Conservation (phyloP, 2,797 vertebrate species). For the Esox lucius region DNA sequence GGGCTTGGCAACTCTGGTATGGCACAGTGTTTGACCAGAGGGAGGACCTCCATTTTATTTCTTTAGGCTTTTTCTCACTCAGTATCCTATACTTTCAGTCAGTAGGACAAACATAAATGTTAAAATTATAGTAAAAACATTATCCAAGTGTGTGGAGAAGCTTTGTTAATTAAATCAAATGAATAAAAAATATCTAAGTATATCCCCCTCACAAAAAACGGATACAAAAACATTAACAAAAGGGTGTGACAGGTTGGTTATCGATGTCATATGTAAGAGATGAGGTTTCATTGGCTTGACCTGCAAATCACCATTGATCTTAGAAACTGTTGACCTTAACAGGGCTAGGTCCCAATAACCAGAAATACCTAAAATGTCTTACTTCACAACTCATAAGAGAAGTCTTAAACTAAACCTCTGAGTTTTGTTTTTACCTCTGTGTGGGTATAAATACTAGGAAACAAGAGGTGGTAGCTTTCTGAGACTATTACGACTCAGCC, state of each 20-base stretch:
- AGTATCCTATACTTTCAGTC: constrained; percentile 71
- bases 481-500: constrained; percentile 43
- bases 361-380: constrained; percentile 45
- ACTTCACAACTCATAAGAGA: constrained; percentile 41
- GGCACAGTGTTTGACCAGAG: constrained; percentile 80
- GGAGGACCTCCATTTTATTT: constrained; percentile 54
- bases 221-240: constrained; percentile 44
- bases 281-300: constrained; percentile 58
- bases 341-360: constrained; percentile 45
- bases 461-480: constrained; percentile 20
- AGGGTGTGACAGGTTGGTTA: constrained; percentile 58
- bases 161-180: constrained; percentile 28
- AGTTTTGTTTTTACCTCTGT: constrained; percentile 10
- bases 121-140: constrained; percentile 38
- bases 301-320: constrained; percentile 53
- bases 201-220: constrained; percentile 36
- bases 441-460: constrained; percentile 23
- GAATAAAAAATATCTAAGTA: constrained; percentile 43
- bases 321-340: constrained; percentile 47
- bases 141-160: constrained; percentile 41
- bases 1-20: constrained; percentile 72
- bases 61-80: constrained; percentile 51
- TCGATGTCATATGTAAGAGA: constrained; percentile 8
- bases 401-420: constrained; percentile 41
- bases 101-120: constrained; percentile 72